Conservation (phyloP, 2,888 invertebrate genomes). For the Phragmatobia fuliginosa region DNA sequence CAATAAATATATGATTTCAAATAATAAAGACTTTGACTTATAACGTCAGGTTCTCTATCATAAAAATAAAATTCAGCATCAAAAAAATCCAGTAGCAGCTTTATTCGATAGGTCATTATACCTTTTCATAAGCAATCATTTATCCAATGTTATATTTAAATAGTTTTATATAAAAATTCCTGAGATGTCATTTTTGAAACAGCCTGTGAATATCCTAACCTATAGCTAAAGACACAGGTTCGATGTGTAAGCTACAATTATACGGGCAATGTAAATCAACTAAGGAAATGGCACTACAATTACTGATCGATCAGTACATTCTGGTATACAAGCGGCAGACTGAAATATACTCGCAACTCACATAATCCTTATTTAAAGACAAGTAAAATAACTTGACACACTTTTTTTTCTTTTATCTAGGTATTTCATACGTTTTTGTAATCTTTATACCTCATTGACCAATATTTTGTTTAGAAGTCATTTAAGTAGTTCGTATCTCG, state of each 20-base stretch:
- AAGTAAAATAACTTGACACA: not conserved
- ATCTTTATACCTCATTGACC: not conserved
- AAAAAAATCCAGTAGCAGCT: too few relatives aligned
- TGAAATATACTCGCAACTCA: slow-evolving; percentile 8
- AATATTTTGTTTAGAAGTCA: too few relatives aligned
- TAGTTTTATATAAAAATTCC: not conserved
- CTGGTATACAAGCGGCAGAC: slow-evolving; percentile 10
- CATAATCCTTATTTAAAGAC: not conserved
- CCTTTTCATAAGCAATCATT: not conserved
- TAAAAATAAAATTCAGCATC: too few relatives aligned
- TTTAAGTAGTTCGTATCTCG: too few relatives aligned
- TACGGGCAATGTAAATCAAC: slow-evolving; percentile 59
- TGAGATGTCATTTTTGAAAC: not conserved
- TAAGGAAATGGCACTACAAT: slow-evolving; percentile 66
- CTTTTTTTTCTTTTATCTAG: not conserved
- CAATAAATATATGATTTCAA: too few relatives aligned
- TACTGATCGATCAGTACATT: slow-evolving; percentile 62
- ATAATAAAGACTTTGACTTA: too few relatives aligned
- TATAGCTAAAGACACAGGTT: slow-evolving; percentile 40
- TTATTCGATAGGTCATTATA: not conserved
- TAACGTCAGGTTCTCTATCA: too few relatives aligned
- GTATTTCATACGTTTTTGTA: too few relatives aligned
- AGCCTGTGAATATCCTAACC: slow-evolving; percentile 2
- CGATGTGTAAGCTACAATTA: slow-evolving; percentile 58
- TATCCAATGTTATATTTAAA: not conserved